Evolutionary conservation across 1,140 invertebrate genomes (phyloP), one percentile per base, ranked within the genome.

Genomic region (Platyscapa corneri): DNA sequence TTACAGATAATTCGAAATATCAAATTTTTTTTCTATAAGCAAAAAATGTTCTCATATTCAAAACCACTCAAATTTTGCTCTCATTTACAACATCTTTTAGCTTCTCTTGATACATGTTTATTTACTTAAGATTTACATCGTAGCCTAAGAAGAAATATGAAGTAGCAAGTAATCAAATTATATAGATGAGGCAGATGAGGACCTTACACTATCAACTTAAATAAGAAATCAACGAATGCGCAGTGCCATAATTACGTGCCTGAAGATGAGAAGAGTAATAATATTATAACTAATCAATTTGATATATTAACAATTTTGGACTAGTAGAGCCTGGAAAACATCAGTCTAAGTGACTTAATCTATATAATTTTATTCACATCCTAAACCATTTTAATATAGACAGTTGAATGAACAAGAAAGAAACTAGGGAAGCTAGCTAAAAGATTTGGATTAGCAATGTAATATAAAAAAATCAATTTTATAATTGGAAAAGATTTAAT

Each of bases 1-100:
- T 93, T 90, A 90, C 92, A 93, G 92, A 93, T 93, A 92, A 92
- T 93, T 93, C 89, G 90, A 91, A 93, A 5, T 60, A 60, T 60
- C 23, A 60, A 60, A 27, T 6, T 23, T 60, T 60, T 27, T 18
- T 53, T 14, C 27, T 60, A 3, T 2, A 10, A 16, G 14, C 1
- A 60, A 60, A 27, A 60, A 60, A 27, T 60, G 23, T 27, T 27
- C 14, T 60, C 14, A 60, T 60, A 60, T 60, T 60, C 23, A 23
- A 60, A 23, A 0, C n/a, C n/a, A 60, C 27, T 60, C 23, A 27
- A 60, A 5, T 60, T 27, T 23, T 23, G 1, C 10, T 60, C 23
- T 60, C 10, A 60, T 60, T 60, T 27, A 6, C 0, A 60, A 10
- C 27, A 60, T 27, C 56, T 60, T 27, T 7, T 5, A 60, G 12